Conservation (phyloP, 2,113 vertebrate species). For the Chaetorhynchus papuensis region DNA sequence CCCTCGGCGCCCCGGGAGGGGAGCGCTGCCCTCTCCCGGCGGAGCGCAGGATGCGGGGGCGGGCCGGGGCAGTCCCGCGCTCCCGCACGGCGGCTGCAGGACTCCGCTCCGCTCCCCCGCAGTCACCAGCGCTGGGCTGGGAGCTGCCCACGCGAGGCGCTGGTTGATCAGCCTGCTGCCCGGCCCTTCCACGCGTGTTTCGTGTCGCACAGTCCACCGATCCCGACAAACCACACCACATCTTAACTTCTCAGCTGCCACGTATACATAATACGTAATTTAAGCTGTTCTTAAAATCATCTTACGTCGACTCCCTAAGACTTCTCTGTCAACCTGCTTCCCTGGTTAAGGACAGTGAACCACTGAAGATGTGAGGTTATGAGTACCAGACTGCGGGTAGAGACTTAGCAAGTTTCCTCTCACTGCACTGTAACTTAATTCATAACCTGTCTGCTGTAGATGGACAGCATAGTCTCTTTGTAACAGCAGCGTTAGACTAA, state of each 20-base stretch:
- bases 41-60: not conserved
- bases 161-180: accelerated
- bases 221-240: accelerated
- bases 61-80: too few species aligned
- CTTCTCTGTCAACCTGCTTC: not conserved
- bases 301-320: accelerated
- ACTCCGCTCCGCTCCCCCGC: too few species aligned
- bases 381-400: accelerated
- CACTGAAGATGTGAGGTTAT: accelerated
- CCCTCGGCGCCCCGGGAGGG: not conserved
- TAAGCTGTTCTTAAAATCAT: not conserved
- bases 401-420: not conserved
- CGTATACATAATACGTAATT: accelerated
- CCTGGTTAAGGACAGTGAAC: accelerated
- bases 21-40: not conserved
- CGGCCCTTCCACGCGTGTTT: accelerated
- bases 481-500: not conserved
- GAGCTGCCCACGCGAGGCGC: accelerated
- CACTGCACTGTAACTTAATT: accelerated
- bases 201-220: accelerated
- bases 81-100: accelerated
- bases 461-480: too few species aligned
- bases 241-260: not conserved
- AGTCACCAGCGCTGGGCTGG: accelerated
- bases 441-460: not conserved